Evolutionary conservation across 2,797 vertebrate species (phyloP).

Genomic region (Myotis findleyi): DNA sequence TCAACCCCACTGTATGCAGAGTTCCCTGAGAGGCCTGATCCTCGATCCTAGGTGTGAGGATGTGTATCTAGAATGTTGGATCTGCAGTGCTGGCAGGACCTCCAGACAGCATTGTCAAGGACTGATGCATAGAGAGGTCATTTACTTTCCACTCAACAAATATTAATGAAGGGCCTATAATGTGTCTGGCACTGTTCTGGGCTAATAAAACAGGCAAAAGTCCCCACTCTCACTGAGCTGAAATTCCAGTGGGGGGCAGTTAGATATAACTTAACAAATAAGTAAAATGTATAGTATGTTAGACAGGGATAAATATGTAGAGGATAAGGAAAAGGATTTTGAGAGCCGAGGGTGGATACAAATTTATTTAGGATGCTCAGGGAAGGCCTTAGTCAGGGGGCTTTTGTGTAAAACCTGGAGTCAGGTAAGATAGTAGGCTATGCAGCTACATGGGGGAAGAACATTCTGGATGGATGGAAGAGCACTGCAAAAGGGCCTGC

Average conservation of each 20-base stretch:
- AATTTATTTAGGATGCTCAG: neutral
- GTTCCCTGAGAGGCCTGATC: neutral
- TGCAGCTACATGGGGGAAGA: neutral
- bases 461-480: neutral
- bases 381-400: neutral
- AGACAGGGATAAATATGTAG: neutral
- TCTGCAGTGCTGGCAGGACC: neutral
- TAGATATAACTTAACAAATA: neutral
- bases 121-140: neutral
- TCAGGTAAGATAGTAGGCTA: neutral
- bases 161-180: neutral
- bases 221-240: neutral
- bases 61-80: neutral
- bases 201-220: neutral
- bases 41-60: neutral
- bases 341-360: neutral
- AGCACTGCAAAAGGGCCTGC: neutral
- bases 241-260: neutral
- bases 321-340: neutral
- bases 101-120: neutral
- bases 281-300: neutral
- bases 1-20: neutral
- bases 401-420: neutral
- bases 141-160: neutral
- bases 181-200: neutral